Percentiles rank a stretch among this genome's conserved stretches.
These are phyloP conservation scores for Himalopsyche anomala DNA, from an alignment of 2,888 invertebrate genomes.

Conservation along the genomic window DNA sequence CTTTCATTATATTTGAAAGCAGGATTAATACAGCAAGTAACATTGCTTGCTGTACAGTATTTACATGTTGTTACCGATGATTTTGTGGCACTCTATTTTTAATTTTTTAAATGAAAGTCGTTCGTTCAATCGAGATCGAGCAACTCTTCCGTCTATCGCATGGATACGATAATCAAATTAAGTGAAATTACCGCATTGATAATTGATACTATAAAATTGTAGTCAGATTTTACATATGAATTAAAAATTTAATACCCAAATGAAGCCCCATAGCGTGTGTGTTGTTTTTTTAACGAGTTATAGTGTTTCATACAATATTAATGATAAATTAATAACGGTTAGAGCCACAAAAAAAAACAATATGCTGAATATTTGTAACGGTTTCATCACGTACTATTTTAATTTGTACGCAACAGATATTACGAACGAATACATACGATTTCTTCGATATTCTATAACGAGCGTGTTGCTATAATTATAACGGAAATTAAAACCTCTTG, in stretches of 20 bases:
- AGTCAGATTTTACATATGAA: not conserved
- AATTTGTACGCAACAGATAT: not conserved
- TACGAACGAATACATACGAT: too few species aligned
- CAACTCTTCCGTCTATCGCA: not conserved
- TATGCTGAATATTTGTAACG: not conserved
- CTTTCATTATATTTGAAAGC: too few species aligned
- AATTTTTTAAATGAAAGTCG: not conserved
- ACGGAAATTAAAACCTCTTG: too few species aligned
- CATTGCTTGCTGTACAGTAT: too few species aligned
- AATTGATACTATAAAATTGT: not conserved
- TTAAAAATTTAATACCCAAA: not conserved
- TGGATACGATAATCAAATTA: not conserved
- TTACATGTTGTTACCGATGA: too few species aligned
- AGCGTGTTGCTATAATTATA: too few species aligned
- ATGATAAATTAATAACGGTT: constrained; percentile 2
- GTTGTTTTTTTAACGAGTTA: constrained; percentile 1
- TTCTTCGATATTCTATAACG: too few species aligned
- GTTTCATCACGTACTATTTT: not conserved
- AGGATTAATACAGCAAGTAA: too few species aligned
- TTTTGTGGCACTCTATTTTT: too few species aligned
- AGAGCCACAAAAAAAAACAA: not conserved
- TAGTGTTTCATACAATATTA: not conserved
- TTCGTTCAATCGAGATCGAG: not conserved
- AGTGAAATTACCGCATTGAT: not conserved
- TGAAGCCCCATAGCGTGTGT: not conserved